Percentiles rank a stretch among this genome's conserved stretches.
phyloP scores from a whole-genome alignment of 2,888 invertebrate species.

The Epinotia brunnichana region DNA sequence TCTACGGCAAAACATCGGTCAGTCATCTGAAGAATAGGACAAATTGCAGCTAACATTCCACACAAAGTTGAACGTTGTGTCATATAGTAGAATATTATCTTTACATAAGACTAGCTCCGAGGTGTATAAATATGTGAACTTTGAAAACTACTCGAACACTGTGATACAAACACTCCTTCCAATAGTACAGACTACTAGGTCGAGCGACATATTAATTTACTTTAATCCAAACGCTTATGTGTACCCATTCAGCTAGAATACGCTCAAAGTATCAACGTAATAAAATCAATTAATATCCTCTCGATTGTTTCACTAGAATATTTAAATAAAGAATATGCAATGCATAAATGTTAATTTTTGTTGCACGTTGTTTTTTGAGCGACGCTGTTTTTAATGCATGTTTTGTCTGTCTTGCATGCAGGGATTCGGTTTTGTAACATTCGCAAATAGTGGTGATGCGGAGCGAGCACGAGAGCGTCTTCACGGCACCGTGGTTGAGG shows the following conservation, averaged over 20 bases:
- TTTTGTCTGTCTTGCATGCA: constrained; percentile 99
- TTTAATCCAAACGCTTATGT: constrained; percentile 82
- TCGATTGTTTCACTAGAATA: constrained; percentile 80
- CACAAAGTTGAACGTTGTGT: constrained; percentile 66
- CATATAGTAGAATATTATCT: constrained; percentile 66
- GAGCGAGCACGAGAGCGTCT: constrained; percentile 99
- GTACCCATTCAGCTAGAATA: constrained; percentile 82
- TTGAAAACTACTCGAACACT: constrained; percentile 54
- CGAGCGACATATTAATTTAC: constrained; percentile 75
- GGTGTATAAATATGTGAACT: constrained; percentile 57
- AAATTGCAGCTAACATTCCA: constrained; percentile 82
- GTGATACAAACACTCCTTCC: constrained; percentile 68
- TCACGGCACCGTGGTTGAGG: constrained; percentile 99
- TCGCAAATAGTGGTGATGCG: constrained; percentile 99
- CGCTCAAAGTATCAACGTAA: constrained; percentile 84
- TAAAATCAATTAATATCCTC: constrained; percentile 74
- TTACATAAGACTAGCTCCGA: constrained; percentile 61
- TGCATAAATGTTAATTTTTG: constrained; percentile 87
- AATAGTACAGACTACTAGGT: constrained; percentile 76
- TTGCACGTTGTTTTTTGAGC: constrained; percentile 91
- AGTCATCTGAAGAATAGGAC: constrained; percentile 61
- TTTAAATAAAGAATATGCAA: constrained; percentile 82
- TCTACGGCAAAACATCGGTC: neutral
- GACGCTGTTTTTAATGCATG: constrained; percentile 95
- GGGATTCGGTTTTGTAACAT: constrained; percentile 99